Conservation (phyloP, 2,797 vertebrate species). For the Iguana delicatissima region DNA sequence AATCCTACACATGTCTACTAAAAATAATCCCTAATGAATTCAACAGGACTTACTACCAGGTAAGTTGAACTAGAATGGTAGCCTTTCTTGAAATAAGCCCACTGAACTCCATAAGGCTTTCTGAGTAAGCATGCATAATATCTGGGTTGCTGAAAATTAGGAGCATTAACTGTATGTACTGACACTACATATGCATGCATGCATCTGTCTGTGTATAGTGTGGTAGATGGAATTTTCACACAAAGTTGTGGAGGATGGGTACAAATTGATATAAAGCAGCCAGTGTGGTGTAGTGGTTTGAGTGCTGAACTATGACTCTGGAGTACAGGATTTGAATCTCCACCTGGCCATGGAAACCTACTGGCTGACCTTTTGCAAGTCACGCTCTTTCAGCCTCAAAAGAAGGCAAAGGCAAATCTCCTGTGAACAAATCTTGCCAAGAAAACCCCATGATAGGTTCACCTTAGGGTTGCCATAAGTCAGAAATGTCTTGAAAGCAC, state of each 20-base stretch:
- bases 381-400: too few species aligned
- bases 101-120: neutral
- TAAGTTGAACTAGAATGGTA: neutral
- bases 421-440: too few species aligned
- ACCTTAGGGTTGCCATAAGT: too few species aligned
- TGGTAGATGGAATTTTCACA: neutral
- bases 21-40: neutral
- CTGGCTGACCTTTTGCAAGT: too few species aligned
- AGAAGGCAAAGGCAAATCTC: too few species aligned
- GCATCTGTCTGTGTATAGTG: neutral
- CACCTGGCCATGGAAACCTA: too few species aligned
- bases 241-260: neutral
- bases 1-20: too few species aligned
- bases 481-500: too few species aligned
- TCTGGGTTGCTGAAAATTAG: neutral
- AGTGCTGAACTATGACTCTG: too few species aligned
- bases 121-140: neutral
- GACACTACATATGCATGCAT: too few species aligned
- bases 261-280: neutral
- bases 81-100: neutral
- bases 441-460: too few species aligned
- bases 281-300: too few species aligned
- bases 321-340: neutral
- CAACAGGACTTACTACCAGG: neutral
- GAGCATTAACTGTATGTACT: neutral